Conservation (phyloP, 2,888 invertebrate species). For the Cantharis flavilabris region DNA sequence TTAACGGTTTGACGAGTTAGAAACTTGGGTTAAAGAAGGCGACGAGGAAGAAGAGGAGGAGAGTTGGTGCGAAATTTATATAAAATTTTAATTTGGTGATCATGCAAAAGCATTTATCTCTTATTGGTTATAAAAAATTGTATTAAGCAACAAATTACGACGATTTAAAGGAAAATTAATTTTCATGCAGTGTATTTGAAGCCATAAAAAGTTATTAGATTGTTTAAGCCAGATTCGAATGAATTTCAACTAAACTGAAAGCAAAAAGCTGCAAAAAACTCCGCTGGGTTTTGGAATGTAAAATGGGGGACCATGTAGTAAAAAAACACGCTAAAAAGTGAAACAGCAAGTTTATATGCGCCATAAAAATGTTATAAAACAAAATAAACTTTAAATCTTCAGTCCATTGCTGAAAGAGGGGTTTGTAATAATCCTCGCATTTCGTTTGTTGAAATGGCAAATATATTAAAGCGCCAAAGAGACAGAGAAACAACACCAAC, state of each 20-base stretch:
- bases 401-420: slow-evolving; percentile 28
- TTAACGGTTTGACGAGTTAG: neutral
- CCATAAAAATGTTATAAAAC: slow-evolving; percentile 30
- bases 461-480: slow-evolving; percentile 6
- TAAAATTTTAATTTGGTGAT: slow-evolving; percentile 2
- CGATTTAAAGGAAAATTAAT: slow-evolving; percentile 14
- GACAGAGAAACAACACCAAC: slow-evolving; percentile 7
- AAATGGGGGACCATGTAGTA: slow-evolving; percentile 20
- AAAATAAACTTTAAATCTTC: slow-evolving; percentile 32
- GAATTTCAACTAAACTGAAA: slow-evolving; percentile 25
- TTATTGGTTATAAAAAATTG: neutral
- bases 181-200: slow-evolving; percentile 6
- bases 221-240: slow-evolving; percentile 20
- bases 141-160: slow-evolving; percentile 10
- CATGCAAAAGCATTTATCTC: neutral
- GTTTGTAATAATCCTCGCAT: slow-evolving; percentile 23
- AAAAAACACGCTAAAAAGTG: slow-evolving; percentile 31
- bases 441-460: slow-evolving; percentile 16
- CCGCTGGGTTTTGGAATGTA: slow-evolving; percentile 14
- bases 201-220: slow-evolving; percentile 15
- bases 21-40: neutral
- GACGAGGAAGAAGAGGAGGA: neutral
- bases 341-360: slow-evolving; percentile 28
- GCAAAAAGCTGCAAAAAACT: slow-evolving; percentile 9
- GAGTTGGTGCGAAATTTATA: neutral